Evolutionary conservation across 2,888 invertebrate species (phyloP).

Genomic region (Pseudanteris insignis): DNA sequence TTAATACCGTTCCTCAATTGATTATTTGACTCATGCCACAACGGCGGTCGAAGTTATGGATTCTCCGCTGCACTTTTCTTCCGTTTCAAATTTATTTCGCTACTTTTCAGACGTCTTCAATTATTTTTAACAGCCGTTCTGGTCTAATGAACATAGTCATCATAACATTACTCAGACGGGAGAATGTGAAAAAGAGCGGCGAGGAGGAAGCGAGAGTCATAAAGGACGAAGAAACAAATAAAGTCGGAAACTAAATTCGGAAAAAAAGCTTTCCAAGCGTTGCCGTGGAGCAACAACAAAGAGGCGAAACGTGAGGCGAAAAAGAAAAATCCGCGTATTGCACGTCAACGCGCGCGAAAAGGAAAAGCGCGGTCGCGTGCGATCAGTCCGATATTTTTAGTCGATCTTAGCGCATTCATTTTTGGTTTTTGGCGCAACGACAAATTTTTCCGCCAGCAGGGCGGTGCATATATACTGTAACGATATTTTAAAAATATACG

Average conservation of each 20-base stretch:
- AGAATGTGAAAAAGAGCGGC: constrained; percentile 3
- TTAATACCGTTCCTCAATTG: too few species aligned
- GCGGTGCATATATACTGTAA: constrained; percentile 46
- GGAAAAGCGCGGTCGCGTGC: constrained; percentile 44
- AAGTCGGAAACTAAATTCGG: constrained; percentile 25
- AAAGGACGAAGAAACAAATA: constrained; percentile 28
- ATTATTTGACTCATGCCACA: neutral
- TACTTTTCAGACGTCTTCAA: neutral
- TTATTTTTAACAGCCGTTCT: neutral
- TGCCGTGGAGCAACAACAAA: constrained; percentile 19
- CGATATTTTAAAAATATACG: constrained; percentile 58
- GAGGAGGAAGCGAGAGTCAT: constrained; percentile 31
- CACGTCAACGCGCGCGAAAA: constrained; percentile 39
- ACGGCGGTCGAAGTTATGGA: too few species aligned
- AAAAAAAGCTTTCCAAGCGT: constrained; percentile 22
- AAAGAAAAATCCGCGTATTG: constrained; percentile 27
- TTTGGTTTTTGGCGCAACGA: constrained; percentile 62
- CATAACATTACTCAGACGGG: neutral
- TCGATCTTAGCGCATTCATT: constrained; percentile 57
- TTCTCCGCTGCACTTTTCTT: too few species aligned
- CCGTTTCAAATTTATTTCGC: too few species aligned
- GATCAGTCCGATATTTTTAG: constrained; percentile 56
- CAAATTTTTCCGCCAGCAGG: constrained; percentile 55
- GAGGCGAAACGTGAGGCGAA: constrained; percentile 25
- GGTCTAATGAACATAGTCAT: neutral